A percentile compares a stretch with the other conserved stretches of the same genome.
These are phyloP conservation scores for Salvator merianae DNA, from an alignment of 2,113 vertebrate species.

Conservation along the genomic window DNA sequence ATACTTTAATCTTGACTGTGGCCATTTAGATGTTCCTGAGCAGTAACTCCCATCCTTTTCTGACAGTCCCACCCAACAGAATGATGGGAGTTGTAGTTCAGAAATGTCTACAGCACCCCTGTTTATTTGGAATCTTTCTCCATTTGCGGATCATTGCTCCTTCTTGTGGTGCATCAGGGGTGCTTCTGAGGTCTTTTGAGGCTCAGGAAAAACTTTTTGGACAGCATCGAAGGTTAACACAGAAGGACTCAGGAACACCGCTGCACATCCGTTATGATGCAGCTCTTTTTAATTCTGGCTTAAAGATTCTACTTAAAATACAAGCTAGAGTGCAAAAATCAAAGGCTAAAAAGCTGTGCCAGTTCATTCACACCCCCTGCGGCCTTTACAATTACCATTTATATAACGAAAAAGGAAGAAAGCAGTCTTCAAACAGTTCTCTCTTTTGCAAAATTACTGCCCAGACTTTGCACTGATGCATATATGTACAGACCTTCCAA, in stretches of 20 bases:
- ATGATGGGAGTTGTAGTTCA: too few relatives aligned
- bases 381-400: constrained; percentile 33
- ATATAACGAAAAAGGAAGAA: constrained; percentile 52
- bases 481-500: constrained; percentile 8
- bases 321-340: not conserved
- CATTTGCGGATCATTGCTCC: not conserved
- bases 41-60: too few relatives aligned
- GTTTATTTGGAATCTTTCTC: not conserved
- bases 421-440: not conserved
- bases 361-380: not conserved
- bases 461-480: not conserved
- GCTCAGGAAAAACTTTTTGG: not conserved
- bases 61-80: too few relatives aligned
- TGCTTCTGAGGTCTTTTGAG: not conserved
- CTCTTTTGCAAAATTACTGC: not conserved
- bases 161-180: not conserved
- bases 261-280: too few relatives aligned
- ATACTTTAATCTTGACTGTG: too few relatives aligned
- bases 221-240: not conserved
- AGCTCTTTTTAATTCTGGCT: not conserved
- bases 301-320: constrained; percentile 34
- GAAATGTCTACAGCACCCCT: not conserved
- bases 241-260: not conserved
- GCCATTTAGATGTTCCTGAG: too few relatives aligned
- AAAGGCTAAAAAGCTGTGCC: constrained; percentile 22